Percentiles rank a stretch among this genome's conserved stretches.
Evolutionary conservation across 2,888 invertebrate species (phyloP).

Genomic region (Stenodera caucasica): DNA sequence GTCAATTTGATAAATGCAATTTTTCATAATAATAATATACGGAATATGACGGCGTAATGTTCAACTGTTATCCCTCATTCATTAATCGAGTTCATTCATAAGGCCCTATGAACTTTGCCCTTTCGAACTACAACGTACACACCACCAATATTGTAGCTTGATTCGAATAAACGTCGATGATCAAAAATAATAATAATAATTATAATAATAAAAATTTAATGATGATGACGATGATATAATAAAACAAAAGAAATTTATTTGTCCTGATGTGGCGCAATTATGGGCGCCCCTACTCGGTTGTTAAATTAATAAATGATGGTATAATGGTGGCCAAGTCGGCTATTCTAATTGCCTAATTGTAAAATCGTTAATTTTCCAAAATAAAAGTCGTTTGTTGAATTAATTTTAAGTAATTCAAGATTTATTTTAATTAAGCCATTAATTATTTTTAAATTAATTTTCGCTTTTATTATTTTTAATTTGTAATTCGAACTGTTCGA

Average conservation of each 20-base stretch:
- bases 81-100: slow-evolving; percentile 1
- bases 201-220: no score
- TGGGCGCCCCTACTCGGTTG: slow-evolving; percentile 1
- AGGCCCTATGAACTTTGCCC: slow-evolving; percentile 4
- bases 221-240: neutral
- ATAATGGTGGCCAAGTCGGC: slow-evolving; percentile 8
- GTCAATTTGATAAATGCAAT: no score
- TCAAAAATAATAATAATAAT: no score
- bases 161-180: no score
- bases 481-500: neutral
- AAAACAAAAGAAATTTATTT: neutral
- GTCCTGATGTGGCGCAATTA: slow-evolving; percentile 6
- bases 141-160: no score
- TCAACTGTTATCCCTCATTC: neutral
- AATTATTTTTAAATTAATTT: neutral
- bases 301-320: slow-evolving; percentile 20
- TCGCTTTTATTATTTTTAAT: no score
- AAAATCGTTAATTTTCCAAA: neutral
- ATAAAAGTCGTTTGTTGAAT: no score
- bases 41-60: neutral
- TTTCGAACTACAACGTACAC: neutral
- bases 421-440: neutral
- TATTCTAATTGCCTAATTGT: slow-evolving; percentile 14
- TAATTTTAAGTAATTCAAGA: neutral
- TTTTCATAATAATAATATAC: no score